phyloP scores from a whole-genome alignment of 2,888 invertebrate species.

The Abrostola triplasia region DNA sequence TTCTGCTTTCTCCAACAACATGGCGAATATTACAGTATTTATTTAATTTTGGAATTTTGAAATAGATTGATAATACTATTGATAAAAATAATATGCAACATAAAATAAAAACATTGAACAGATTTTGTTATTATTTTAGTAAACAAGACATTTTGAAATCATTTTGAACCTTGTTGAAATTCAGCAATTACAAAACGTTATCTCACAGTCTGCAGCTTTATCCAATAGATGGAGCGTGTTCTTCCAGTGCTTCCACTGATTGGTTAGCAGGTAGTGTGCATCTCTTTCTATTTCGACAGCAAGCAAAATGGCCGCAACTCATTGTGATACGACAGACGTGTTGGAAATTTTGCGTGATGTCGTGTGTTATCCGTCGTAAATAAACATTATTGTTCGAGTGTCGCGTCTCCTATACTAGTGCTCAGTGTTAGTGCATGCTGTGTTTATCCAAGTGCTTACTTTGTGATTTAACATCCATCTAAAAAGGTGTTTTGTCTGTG shows the following conservation, averaged over 20 bases:
- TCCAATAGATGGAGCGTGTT: constrained; percentile 33
- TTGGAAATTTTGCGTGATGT: constrained; percentile 71
- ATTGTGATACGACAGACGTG: constrained; percentile 82
- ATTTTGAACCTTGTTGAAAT: neutral
- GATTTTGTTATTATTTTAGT: neutral
- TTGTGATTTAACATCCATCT: constrained; percentile 67
- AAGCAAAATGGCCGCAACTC: constrained; percentile 84
- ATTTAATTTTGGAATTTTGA: too few species aligned
- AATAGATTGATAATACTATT: neutral
- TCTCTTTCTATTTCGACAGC: constrained; percentile 72
- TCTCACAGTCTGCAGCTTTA: neutral
- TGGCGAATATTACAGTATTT: too few species aligned
- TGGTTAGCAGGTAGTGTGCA: constrained; percentile 58
- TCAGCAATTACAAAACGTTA: constrained; percentile 27
- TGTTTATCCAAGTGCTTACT: constrained; percentile 70
- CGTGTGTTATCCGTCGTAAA: constrained; percentile 74
- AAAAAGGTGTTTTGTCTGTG: constrained; percentile 78
- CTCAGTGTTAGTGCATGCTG: constrained; percentile 75
- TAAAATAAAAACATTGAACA: neutral
- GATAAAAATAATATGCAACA: neutral
- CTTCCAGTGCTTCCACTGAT: constrained; percentile 41
- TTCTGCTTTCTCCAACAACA: too few species aligned
- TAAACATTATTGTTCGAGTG: constrained; percentile 76
- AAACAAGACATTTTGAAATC: neutral
- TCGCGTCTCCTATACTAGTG: constrained; percentile 63